Base-by-base conservation (phyloP, 2,888 invertebrate species). In the Noctuana brunneofusca region DNA sequence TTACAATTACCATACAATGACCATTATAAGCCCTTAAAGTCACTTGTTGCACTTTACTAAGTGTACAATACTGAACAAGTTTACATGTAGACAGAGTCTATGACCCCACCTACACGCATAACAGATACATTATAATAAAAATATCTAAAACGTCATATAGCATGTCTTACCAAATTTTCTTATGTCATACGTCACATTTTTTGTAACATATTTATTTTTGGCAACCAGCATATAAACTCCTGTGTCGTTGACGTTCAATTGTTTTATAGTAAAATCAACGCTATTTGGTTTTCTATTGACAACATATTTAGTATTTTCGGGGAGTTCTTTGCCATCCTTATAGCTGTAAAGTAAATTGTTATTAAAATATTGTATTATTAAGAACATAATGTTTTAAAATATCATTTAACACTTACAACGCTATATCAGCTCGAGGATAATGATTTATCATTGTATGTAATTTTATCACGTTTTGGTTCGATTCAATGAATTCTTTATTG, bases 141-240 rank as follows among this genome's bases (percentile, higher is more conserved):
- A n/a, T 11, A 32, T 32, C 30, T 9, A 32, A 8, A 32, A 32
- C 11, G 3, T 32, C 11, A 27, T 32, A 1, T 5, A 50, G 0
- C 9, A 50, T 14, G 12, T 11, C 68, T 76, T 76, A 89, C 89
- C 80, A 73, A 16, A 55, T 6, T 76, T 68, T 32, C 79, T 70
- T 12, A 87, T 27, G 16, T 79, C 76, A 59, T 72, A 78, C 0
- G 76, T 77, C 2, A 71, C 24, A 41, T 46, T 74, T 30, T 72
- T 64, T 0, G 62, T 73, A 3, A 67, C 38, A 49, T 78, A 71
- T 6, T 72, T 66, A 66, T 87, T 90, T 2, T 46, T 65, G 4
- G 79, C 84, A 0, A 73, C 66, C 1, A 88, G 58, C 0, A 86
- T 87, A 57, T 89, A 90, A 50, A 80, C 82, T 11, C 71, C 90